Evolutionary conservation across 2,888 invertebrate species (phyloP).

Genomic region (Lamellibrachia satsuma): DNA sequence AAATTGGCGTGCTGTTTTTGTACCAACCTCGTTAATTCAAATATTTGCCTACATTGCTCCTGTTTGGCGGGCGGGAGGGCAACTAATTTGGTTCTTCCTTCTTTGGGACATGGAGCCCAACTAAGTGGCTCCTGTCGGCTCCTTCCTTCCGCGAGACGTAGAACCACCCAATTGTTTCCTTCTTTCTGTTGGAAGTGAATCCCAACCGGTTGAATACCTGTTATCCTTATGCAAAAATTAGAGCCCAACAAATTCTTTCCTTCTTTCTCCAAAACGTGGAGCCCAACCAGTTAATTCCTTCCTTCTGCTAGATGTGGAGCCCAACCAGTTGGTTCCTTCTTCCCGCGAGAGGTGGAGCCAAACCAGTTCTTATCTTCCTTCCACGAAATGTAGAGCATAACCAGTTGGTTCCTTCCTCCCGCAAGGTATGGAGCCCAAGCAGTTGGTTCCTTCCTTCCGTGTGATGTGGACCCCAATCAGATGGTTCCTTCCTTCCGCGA

Average conservation of each 20-base stretch:
- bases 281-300: background rate
- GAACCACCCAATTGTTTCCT: too few relatives aligned
- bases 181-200: background rate
- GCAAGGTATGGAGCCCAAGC: background rate
- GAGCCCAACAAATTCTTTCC: background rate
- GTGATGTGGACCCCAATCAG: too few relatives aligned
- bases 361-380: background rate
- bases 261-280: too few relatives aligned
- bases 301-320: too few relatives aligned
- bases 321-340: too few relatives aligned
- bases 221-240: background rate
- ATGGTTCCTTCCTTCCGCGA: too few relatives aligned
- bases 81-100: background rate
- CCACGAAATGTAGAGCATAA: too few relatives aligned
- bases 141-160: too few relatives aligned
- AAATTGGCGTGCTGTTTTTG: too few relatives aligned
- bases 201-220: background rate
- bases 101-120: background rate
- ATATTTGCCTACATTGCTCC: background rate
- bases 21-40: background rate
- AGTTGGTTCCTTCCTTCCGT: too few relatives aligned
- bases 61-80: background rate
- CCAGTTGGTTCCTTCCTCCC: too few relatives aligned
- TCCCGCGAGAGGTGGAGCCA: background rate
- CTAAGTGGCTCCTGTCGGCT: too few relatives aligned